Percentiles rank a stretch among this genome's conserved stretches.
Conservation (phyloP, 2,797 vertebrate genomes). For the Malacoctenus gilli region DNA sequence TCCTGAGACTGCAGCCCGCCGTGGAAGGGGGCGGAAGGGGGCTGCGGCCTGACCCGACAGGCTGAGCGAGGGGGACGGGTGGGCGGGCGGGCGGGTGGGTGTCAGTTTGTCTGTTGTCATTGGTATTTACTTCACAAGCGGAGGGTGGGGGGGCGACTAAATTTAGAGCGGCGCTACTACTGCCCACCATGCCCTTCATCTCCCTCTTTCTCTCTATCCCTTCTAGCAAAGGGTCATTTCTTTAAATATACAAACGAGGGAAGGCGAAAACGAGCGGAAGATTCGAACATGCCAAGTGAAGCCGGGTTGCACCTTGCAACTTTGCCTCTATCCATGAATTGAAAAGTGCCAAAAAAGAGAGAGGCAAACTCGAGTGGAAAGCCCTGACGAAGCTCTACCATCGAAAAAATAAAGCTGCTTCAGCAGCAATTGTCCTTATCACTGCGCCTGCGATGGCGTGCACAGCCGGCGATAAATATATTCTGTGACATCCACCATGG, state of each 20-base stretch:
- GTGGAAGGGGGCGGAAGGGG: conserved; percentile 51
- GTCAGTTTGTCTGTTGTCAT: conserved; percentile 83
- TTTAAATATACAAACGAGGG: too few species aligned
- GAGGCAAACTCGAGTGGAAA: conserved; percentile 24
- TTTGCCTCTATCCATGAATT: conserved; percentile 22
- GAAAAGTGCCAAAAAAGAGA: conserved; percentile 1
- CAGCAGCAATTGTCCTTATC: conserved; percentile 27
- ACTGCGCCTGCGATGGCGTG: conserved; percentile 13
- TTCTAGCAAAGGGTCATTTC: too few species aligned
- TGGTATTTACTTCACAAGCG: conserved; percentile 91
- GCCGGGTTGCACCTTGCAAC: too few species aligned
- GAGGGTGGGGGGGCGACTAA: conserved; percentile 82
- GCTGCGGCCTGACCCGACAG: conserved; percentile 36
- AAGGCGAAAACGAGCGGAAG: too few species aligned
- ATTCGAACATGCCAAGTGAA: too few species aligned
- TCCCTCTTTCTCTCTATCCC: too few species aligned
- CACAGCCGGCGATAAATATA: conserved; percentile 38
- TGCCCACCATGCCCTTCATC: conserved; percentile 37
- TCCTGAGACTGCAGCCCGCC: conserved; percentile 76
- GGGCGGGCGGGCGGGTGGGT: conserved; percentile 74
- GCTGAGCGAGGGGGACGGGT: conserved; percentile 59
- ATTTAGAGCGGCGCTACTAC: conserved; percentile 84
- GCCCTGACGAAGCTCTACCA: conserved; percentile 27
- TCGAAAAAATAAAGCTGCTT: conserved; percentile 26
- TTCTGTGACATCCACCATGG: conserved; percentile 16